Conservation (phyloP, 2,797 vertebrate genomes). For the Hipposideros larvatus region DNA sequence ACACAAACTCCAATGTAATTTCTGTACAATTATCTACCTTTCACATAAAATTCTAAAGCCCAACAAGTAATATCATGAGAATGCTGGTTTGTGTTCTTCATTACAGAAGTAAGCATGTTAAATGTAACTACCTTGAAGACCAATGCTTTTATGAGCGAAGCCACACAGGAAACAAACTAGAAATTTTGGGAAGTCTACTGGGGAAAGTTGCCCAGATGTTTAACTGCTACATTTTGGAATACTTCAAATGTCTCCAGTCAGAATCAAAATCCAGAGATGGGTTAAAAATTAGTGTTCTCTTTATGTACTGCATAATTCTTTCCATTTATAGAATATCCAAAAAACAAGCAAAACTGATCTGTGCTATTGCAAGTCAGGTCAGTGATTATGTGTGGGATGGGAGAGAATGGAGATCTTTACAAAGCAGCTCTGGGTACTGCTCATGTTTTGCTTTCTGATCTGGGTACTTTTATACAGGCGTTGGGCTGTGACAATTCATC, state of each 20-base stretch:
- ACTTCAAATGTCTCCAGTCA: background rate
- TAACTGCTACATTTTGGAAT: background rate
- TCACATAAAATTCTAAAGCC: constrained; percentile 21
- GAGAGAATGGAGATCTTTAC: background rate
- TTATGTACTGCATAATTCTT: background rate
- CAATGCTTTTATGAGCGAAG: background rate
- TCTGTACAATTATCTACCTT: constrained; percentile 46
- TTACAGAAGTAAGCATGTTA: background rate
- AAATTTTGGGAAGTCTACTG: background rate
- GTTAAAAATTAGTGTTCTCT: background rate
- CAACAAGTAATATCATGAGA: background rate
- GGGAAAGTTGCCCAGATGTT: background rate
- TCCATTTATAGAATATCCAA: background rate
- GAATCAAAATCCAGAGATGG: background rate
- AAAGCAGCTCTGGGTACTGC: background rate
- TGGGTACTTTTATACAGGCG: background rate
- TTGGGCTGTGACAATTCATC: background rate
- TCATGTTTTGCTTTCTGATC: background rate
- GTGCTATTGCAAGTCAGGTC: background rate
- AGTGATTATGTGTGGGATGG: background rate
- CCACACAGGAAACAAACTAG: background rate
- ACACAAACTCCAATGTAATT: background rate
- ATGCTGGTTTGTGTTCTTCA: background rate
- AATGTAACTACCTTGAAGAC: background rate
- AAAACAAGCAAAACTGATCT: background rate